phyloP scores from a whole-genome alignment of 1,140 invertebrate species.

The Dryas iulia region DNA sequence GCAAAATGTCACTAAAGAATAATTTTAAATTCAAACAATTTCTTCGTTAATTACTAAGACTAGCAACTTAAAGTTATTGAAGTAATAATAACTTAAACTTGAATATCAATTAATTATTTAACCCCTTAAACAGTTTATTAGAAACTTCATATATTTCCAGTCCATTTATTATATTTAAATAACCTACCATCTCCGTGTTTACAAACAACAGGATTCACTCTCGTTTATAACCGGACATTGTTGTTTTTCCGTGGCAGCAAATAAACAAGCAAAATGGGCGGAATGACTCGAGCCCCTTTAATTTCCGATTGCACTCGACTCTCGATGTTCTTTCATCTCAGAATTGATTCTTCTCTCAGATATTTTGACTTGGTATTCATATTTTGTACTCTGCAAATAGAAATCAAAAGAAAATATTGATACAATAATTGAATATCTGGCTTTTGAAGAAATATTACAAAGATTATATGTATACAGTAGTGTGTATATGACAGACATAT shows the following conservation, averaged over 20 bases:
- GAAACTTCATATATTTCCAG: too few species aligned
- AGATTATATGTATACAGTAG: too few species aligned
- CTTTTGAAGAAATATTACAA: neutral
- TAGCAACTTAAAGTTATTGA: too few species aligned
- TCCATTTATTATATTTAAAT: neutral
- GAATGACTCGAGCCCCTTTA: conserved; percentile 27
- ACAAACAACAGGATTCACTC: conserved; percentile 5
- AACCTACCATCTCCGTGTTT: neutral
- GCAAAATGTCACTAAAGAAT: too few species aligned
- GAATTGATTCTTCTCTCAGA: neutral
- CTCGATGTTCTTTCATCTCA: conserved; percentile 22
- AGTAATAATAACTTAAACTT: too few species aligned
- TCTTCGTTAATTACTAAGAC: too few species aligned
- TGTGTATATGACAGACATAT: too few species aligned
- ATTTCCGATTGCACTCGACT: conserved; percentile 25
- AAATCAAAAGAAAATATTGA: neutral
- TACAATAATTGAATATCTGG: neutral
- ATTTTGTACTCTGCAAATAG: neutral
- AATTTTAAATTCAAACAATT: too few species aligned
- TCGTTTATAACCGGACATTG: conserved; percentile 15
- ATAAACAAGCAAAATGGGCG: conserved; percentile 19
- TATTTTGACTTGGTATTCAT: neutral
- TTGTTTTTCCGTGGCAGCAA: conserved; percentile 19
- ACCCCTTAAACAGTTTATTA: too few species aligned
- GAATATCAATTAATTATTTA: too few species aligned